Evolutionary conservation across 1,140 invertebrate genomes (phyloP).

Genomic region (Drosophila paulistorum): DNA sequence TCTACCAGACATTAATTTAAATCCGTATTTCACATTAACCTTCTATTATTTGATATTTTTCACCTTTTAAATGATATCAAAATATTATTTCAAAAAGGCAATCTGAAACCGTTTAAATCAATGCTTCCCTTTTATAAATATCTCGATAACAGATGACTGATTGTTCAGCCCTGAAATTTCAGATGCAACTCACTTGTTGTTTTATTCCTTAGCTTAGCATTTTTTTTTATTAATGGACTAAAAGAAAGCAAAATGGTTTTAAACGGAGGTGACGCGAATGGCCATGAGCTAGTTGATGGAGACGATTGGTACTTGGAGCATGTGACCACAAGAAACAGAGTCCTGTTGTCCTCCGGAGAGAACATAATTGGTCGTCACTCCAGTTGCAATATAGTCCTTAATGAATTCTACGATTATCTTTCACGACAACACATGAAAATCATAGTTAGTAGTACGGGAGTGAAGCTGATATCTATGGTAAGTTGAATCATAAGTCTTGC

Average conservation of each 20-base stretch:
- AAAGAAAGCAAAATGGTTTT: too few relatives aligned
- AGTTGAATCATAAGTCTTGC: neutral
- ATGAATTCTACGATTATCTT: slow-evolving; percentile 33
- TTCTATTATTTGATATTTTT: too few relatives aligned
- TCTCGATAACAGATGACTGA: neutral
- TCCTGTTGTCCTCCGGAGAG: slow-evolving; percentile 39
- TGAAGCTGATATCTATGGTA: slow-evolving; percentile 40
- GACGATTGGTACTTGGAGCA: slow-evolving; percentile 56
- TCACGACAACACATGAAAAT: slow-evolving; percentile 56
- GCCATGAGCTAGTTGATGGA: neutral
- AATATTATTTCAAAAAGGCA: too few relatives aligned
- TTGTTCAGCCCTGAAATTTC: neutral
- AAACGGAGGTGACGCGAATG: too few relatives aligned
- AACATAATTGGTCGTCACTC: slow-evolving; percentile 56
- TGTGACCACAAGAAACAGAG: slow-evolving; percentile 18
- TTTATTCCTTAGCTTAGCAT: neutral
- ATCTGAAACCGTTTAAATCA: too few relatives aligned
- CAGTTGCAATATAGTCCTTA: slow-evolving; percentile 39
- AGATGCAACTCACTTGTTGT: neutral
- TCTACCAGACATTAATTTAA: too few relatives aligned
- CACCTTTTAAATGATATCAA: too few relatives aligned
- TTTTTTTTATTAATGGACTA: neutral
- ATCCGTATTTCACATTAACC: too few relatives aligned
- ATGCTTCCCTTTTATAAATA: too few relatives aligned
- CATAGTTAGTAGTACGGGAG: slow-evolving; percentile 26